Evolutionary conservation across 1,140 invertebrate species (phyloP), one percentile per base, ranked within the genome.

Genomic region (Caenorhabditis latens): DNA sequence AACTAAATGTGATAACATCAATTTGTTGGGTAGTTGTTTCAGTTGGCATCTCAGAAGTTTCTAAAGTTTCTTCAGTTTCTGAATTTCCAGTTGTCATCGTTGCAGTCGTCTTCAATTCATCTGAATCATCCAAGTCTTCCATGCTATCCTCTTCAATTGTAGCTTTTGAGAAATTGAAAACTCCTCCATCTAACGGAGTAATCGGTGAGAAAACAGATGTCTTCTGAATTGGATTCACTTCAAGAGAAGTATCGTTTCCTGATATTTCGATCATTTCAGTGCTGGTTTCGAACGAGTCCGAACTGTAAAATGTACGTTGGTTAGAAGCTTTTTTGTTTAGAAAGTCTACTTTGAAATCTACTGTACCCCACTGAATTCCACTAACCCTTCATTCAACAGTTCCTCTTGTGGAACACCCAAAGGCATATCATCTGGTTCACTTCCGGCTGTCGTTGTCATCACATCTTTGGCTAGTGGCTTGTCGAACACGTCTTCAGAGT

Each of bases 401-500:
- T 79, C 71, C 46, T 79, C 71, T 16, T 79, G 21, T 1, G 67
- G 67, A 14, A 71, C 67, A 71, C 42, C 67, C 43, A 71, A 19
- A 11, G 71, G 71, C 13, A 79, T 19, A 24, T 79, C 71, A 13
- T 79, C 71, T 32, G 40, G 7, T n/a, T 53, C 16, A 16, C 19
- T 48, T 16, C 9, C 42, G 9, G 67, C 4, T 11, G 65, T 24
- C 7, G n/a, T 48, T 11, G 71, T 50, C 46, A 19, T 50, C 11
- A 13, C 5, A 53, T 79, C 71, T 79, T 79, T 79, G 13, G 43
- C 7, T 0, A 50, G 46, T n/a, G 71, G 71, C 53, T 79, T 79
- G 46, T 79, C 71, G 46, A 79, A 79, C 71, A 79, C 71, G 24
- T 79, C 71, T 24, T 79, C 71, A 4, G 71, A 79, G n/a, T 79